Base-by-base conservation (phyloP, 2,888 invertebrate species). In the Noctua janthina region DNA sequence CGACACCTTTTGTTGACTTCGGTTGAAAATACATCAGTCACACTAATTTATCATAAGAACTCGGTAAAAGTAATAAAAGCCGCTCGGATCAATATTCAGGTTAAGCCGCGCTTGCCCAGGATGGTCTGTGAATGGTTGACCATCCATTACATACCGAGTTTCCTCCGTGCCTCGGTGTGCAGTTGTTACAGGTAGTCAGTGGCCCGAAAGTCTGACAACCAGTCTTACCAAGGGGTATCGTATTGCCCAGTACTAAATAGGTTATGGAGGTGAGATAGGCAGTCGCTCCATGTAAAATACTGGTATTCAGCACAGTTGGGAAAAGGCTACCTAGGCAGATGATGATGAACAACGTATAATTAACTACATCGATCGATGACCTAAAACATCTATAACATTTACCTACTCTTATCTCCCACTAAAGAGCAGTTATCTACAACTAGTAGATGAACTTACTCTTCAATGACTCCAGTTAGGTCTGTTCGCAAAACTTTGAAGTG, bases 401-500 rank as follows among this genome's bases (percentile, higher is more conserved):
- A 39, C 29, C 29, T 29, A 29, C n/a, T 67, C 54, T 29, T 78
- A 86, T 78, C 78, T 56, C 10, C 20, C 1, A 74, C 51, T 67
- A 43, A 78, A 74, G 43, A 72, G 6, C 62, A 69, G 46, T 82
- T 85, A 74, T 59, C 62, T 56, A n/a, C 49, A 83, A 74, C 46
- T 73, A 51, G 10, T 54, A 72, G 29, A 79, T 74, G 59, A 76
- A 59, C 59, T 51, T 68, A 80, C 72, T 68, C 49, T 56, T 77
- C 68, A 74, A 68, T 80, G 59, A 77, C 13, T 67, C 11, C 1
- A 86, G 73, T 79, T 79, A 51, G 64, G 23, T 69, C 46, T 46
- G 74, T 20, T 67, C 29, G 6, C 43, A 43, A 49, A 82, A 87
- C 81, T 87, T 86, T 70, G 39, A 81, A 87, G 64, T 81, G 39